Conservation (phyloP, 2,888 invertebrate genomes). For the Iselma pallidipennis region DNA sequence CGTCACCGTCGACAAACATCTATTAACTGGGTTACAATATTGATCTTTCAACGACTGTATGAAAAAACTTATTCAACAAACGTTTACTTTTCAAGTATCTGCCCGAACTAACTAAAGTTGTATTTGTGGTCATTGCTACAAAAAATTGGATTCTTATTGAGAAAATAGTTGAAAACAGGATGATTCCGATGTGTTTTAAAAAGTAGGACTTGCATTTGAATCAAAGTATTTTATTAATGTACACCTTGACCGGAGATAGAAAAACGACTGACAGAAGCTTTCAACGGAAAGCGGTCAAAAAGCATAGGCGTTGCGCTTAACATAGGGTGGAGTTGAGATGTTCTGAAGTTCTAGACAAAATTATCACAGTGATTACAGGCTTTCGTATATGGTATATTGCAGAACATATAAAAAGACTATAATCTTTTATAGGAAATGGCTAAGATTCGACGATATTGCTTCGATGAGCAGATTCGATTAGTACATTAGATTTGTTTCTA, state of each 20-base stretch:
- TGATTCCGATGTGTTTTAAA: not conserved
- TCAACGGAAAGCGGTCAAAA: not conserved
- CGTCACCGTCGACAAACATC: slow-evolving; percentile 24
- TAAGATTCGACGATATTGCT: not conserved
- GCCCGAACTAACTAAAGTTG: slow-evolving; percentile 20
- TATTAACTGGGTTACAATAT: slow-evolving; percentile 20
- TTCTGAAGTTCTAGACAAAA: no score
- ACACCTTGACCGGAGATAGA: not conserved
- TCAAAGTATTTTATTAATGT: not conserved
- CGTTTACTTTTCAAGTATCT: slow-evolving; percentile 10
- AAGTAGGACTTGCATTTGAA: not conserved
- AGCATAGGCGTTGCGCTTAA: no score
- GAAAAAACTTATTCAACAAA: slow-evolving; percentile 9
- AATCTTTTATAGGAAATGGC: not conserved
- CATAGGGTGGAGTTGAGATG: no score
- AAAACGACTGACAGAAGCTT: not conserved
- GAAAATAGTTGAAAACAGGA: slow-evolving; percentile 7
- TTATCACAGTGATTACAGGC: no score
- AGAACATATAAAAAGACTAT: not conserved
- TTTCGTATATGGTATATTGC: no score
- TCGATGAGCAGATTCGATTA: no score
- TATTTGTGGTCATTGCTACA: slow-evolving; percentile 14
- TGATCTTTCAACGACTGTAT: slow-evolving; percentile 10
- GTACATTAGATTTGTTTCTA: no score
- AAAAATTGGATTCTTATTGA: slow-evolving; percentile 4